Evolutionary conservation across 92 coral and sea anemone genomes (phyloP), one percentile per base, ranked within the genome.

Genomic region (Epizoanthus illoricatus): DNA sequence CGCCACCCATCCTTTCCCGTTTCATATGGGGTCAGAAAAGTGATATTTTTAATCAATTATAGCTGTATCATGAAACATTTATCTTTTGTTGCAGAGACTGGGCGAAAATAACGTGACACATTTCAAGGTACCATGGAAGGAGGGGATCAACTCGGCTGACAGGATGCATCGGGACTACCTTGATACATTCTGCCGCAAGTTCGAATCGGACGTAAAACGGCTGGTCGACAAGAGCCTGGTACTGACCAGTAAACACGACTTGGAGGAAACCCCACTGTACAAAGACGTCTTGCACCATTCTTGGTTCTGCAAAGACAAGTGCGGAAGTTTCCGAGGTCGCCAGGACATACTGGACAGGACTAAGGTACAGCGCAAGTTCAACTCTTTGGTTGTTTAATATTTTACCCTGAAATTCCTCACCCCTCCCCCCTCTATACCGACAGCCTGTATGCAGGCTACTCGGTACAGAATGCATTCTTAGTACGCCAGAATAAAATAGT

Each of bases 301-400:
- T 0, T 92, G 97, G 97, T 92, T 92, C 81, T 92, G 94, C 63
- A 79, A 84, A 84, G 94, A 92, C 79, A 92, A 92, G 75, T 92
- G 97, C 54, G 83, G 81, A 16, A 71, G 87, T 18, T 92, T 92
- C 72, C 84, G 94, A 58, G 97, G 97, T 6, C 89, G 97, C 23
- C 89, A 92, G 33, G 93, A 87, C 79, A 75, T 88, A 60, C 88
- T 92, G 20, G 76, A 79, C 16, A 86, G 80, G 42, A 86, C 81
- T 64, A 56, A 66, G 81, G 81, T 76, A 43, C 39, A 1, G 19
- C 45, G 11, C 13, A 73, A 11, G 7, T 28, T 13, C 19, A 57
- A 33, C 5, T 28, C 40, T 13, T 12, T 72, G 36, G 17, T 18
- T 3, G 5, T 28, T 12, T 11, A 24, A 64, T 5, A 23, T 61